Percentiles rank a stretch among this genome's conserved stretches.
These are phyloP conservation scores for Drosophila navojoa DNA, from an alignment of 1,140 invertebrate species.

Conservation along the genomic window DNA sequence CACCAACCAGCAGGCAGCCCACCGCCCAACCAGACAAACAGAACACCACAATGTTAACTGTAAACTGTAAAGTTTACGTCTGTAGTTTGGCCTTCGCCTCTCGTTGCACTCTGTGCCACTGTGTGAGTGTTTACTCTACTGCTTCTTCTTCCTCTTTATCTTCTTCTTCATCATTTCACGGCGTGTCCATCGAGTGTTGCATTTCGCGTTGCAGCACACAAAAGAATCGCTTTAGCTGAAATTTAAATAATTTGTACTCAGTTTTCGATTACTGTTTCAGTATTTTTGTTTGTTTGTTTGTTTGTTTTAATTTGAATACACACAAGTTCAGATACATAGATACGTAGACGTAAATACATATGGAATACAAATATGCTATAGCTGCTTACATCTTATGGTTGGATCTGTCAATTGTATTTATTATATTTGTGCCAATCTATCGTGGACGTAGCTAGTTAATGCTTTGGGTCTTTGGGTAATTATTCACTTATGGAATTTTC, in stretches of 20 bases:
- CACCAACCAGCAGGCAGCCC: background rate
- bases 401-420: background rate
- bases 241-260: slow-evolving; percentile 65
- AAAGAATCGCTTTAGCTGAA: slow-evolving; percentile 39
- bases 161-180: too few species aligned
- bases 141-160: slow-evolving; percentile 8
- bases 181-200: slow-evolving; percentile 30
- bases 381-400: slow-evolving; percentile 30
- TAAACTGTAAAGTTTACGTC: slow-evolving; percentile 70
- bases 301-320: slow-evolving; percentile 64
- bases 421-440: too few species aligned
- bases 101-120: slow-evolving; percentile 24
- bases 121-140: slow-evolving; percentile 3
- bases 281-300: slow-evolving; percentile 52
- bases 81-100: slow-evolving; percentile 51
- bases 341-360: slow-evolving; percentile 50
- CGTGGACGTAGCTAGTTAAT: background rate
- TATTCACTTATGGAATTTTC: slow-evolving; percentile 5
- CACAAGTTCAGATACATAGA: slow-evolving; percentile 24
- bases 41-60: slow-evolving; percentile 57
- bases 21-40: background rate
- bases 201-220: slow-evolving; percentile 22
- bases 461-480: slow-evolving; percentile 16
- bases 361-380: slow-evolving; percentile 58
- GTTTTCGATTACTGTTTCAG: slow-evolving; percentile 38